Base-by-base conservation (phyloP, 2,113 vertebrate species). In the Oncorhynchus masou region DNA sequence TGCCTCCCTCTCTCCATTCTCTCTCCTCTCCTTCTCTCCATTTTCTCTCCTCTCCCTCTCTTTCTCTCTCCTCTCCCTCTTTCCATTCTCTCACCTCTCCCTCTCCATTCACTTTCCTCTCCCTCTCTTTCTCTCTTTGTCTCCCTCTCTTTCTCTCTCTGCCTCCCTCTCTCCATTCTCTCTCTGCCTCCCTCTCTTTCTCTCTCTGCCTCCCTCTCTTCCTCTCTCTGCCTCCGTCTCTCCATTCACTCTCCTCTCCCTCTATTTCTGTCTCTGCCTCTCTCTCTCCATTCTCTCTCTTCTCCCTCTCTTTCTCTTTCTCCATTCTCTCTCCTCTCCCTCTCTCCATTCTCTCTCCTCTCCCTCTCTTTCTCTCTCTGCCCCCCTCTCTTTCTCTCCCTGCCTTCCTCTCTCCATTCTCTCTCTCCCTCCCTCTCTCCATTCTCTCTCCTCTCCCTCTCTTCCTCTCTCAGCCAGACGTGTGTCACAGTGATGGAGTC, bases 401-500 rank as follows among this genome's bases (percentile, higher is more conserved):
- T 31, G 27, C 6, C 6, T 1, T 12, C 15, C n/a, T 60, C 19
- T n/a, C 22, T n/a, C 2, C 0, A 27, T 60, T n/a, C 31, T 6
- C 31, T 34, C 31, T 34, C 31, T 29, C 1, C 3, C 31, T 16
- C 16, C 51, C 51, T 54, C 51, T 54, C 51, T 16, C 16, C 0
- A 1, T 31, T 5, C 31, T 5, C 12, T 54, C 51, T 16, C 16
- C 12, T 5, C 13, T 15, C 13, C 4, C 51, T 54, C 12, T 16
- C 4, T 54, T 49, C 9, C 6, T 25, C 25, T 13, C 25, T 31
- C 24, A 68, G 29, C 25, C 31, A 54, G 51, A 54, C 4, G 13
- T 54, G 49, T 51, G 51, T 68, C 16, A n/a, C 78, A 31, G 77
- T 78, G 84, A 89, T 88, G 83, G 80, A 91, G 89, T 86, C 81